These are phyloP conservation scores for Upupa epops DNA, from an alignment of 2,113 vertebrate species.

Conservation along the genomic window DNA sequence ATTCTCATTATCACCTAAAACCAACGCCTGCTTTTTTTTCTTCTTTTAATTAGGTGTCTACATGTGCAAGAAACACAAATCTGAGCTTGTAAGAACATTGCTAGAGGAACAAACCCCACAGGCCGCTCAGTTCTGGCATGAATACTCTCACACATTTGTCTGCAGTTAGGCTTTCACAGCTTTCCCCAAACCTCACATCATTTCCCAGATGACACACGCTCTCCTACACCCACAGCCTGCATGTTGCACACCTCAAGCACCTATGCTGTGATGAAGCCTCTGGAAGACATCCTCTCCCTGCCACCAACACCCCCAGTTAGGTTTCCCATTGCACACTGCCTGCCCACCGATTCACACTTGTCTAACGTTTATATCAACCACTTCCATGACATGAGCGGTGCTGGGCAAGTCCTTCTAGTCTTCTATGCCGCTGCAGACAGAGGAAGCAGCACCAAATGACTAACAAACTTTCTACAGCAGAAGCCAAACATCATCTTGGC, in stretches of 20 bases:
- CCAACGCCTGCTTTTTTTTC: not conserved
- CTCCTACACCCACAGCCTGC: not conserved
- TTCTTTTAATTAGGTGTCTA: not conserved
- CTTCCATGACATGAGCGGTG: not conserved
- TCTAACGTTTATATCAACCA: not conserved
- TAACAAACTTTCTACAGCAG: rapidly evolving
- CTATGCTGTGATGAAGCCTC: not conserved
- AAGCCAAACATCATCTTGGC: not conserved
- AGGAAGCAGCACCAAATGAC: not conserved
- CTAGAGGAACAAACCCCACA: not conserved
- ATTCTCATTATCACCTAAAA: not conserved
- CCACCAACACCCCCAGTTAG: rapidly evolving
- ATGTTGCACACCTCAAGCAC: not conserved
- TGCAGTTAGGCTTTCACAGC: not conserved
- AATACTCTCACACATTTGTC: not conserved
- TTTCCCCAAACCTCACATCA: not conserved
- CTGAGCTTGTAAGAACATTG: not conserved
- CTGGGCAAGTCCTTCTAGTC: not conserved
- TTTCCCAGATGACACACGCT: not conserved
- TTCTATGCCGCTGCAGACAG: not conserved
- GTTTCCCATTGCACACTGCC: rapidly evolving
- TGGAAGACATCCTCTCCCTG: not conserved
- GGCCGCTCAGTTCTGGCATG: not conserved
- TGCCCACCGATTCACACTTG: not conserved
- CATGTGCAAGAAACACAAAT: not conserved